Conservation (phyloP, 1,140 invertebrate species). For the Arion vulgaris region DNA sequence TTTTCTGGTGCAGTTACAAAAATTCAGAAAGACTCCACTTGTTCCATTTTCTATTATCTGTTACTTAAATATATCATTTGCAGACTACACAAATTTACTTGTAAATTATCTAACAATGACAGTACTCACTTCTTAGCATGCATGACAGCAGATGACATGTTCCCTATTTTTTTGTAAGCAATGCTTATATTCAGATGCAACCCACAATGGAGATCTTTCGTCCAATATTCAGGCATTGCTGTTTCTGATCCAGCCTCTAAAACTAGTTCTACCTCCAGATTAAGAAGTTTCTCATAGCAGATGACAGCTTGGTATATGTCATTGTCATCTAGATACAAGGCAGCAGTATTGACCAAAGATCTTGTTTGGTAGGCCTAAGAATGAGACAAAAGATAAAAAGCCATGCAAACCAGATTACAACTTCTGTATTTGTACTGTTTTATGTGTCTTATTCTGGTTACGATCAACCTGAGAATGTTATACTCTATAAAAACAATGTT, state of each 20-base stretch:
- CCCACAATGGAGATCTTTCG: constrained; percentile 64
- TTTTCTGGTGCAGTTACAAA: no score
- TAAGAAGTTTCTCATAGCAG: constrained; percentile 67
- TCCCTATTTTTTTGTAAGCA: constrained; percentile 68
- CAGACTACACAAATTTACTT: no score
- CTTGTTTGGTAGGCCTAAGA: constrained; percentile 65
- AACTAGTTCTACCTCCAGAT: constrained; percentile 61
- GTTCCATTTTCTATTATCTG: no score
- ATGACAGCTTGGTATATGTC: constrained; percentile 67
- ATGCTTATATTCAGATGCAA: constrained; percentile 70
- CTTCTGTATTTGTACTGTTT: no score
- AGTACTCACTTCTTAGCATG: constrained; percentile 61
- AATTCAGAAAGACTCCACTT: no score
- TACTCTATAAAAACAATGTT: no score
- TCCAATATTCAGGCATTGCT: constrained; percentile 66
- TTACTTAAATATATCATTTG: no score
- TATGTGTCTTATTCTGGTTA: no score
- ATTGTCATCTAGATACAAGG: constrained; percentile 60
- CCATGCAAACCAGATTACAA: no score
- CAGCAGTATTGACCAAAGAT: constrained; percentile 67
- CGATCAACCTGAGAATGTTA: no score
- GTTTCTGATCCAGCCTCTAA: constrained; percentile 36
- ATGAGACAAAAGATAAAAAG: not conserved
- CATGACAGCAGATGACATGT: constrained; percentile 58
- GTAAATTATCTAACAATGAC: no score